phyloP scores from a whole-genome alignment of 2,797 vertebrate species.

The Crocodylus rhombifer region DNA sequence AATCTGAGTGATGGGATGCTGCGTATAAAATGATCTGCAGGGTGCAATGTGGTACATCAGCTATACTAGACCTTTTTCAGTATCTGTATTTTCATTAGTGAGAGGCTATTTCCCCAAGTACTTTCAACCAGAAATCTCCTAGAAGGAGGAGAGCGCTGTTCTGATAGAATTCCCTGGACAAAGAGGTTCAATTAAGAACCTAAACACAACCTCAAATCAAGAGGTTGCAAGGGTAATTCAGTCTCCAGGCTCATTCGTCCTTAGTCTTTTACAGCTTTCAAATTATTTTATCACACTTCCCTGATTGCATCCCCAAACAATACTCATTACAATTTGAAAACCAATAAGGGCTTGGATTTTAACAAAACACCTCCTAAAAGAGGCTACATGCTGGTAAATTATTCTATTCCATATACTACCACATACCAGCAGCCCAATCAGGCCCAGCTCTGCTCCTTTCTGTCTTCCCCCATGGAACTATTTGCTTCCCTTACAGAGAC shows the following conservation, averaged over 20 bases:
- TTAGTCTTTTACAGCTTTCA: not conserved
- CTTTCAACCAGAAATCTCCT: not conserved
- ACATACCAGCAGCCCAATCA: not conserved
- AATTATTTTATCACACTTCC: not conserved
- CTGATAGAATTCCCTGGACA: not conserved
- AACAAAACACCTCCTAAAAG: not conserved
- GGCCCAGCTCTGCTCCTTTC: accelerated
- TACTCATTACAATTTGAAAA: not conserved
- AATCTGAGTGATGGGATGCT: not conserved
- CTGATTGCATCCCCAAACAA: conserved; percentile 10
- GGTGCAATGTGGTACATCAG: not conserved
- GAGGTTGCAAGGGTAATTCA: not conserved
- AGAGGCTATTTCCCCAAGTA: not conserved
- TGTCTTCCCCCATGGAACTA: not conserved
- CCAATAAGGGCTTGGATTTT: not conserved
- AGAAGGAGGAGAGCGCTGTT: not conserved
- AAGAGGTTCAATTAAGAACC: conserved; percentile 8
- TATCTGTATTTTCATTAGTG: not conserved
- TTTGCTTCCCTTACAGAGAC: not conserved
- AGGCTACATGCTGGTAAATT: not conserved
- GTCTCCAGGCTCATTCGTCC: not conserved
- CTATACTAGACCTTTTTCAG: not conserved
- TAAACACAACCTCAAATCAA: not conserved
- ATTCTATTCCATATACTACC: not conserved
- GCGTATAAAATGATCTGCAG: not conserved